These are phyloP conservation scores for Poeciliopsis presidionis DNA, from an alignment of 2,797 vertebrate genomes.

Conservation along the genomic window DNA sequence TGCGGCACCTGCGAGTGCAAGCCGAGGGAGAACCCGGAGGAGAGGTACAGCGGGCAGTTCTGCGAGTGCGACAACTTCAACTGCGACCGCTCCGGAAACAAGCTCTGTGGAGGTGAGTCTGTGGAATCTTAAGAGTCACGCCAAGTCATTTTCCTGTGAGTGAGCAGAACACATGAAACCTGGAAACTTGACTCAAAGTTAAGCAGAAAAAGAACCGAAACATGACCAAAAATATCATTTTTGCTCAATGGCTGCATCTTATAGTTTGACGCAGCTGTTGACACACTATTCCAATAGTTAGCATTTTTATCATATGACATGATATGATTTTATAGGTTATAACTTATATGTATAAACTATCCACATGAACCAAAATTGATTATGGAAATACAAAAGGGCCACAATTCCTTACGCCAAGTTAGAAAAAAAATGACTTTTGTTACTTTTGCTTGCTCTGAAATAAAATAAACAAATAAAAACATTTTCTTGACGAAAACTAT, in stretches of 20 bases:
- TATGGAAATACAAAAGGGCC: not conserved
- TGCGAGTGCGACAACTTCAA: constrained; percentile 99
- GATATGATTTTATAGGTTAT: not conserved
- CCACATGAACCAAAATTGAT: not conserved
- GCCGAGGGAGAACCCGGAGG: constrained; percentile 91
- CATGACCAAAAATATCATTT: not conserved
- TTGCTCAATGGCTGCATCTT: not conserved
- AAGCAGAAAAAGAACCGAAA: not conserved
- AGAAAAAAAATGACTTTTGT: not conserved
- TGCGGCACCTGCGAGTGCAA: constrained; percentile 96
- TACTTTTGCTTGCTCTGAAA: not conserved
- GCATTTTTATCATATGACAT: not conserved
- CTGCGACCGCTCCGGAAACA: constrained; percentile 93
- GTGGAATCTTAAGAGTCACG: rapidly evolving
- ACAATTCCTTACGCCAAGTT: not conserved
- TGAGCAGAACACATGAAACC: not conserved
- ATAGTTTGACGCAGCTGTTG: not conserved
- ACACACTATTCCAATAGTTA: not conserved
- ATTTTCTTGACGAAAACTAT: not conserved
- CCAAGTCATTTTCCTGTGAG: not conserved
- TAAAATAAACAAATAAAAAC: not conserved
- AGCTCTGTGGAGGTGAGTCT: constrained; percentile 92
- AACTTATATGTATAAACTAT: not conserved
- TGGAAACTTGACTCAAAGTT: not conserved
- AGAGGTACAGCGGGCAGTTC: constrained; percentile 92